Percentiles rank a stretch among this genome's conserved stretches.
phyloP scores from a whole-genome alignment of 2,113 vertebrate species.

The Haliaeetus leucogaster region DNA sequence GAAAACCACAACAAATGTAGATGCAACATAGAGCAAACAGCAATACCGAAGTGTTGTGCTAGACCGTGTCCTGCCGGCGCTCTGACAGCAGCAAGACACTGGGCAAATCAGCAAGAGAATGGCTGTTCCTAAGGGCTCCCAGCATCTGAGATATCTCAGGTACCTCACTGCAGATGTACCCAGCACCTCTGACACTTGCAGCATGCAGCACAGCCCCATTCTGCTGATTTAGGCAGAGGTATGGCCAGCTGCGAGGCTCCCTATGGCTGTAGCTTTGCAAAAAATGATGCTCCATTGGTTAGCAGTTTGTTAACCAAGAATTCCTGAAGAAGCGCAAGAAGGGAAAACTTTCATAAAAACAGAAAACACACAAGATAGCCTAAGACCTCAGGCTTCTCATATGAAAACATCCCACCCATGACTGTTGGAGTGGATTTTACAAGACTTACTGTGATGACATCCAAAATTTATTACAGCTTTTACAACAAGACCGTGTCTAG shows the following conservation, averaged over 20 bases:
- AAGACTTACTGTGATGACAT: conserved; percentile 39
- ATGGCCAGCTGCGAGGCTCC: background rate
- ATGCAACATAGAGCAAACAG: background rate
- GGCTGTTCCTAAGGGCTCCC: background rate
- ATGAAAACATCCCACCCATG: background rate
- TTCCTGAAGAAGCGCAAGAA: background rate
- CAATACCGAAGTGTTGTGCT: fast-evolving
- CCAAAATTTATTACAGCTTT: conserved; percentile 54
- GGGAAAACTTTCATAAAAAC: background rate
- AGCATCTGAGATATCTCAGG: background rate
- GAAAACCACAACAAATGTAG: background rate
- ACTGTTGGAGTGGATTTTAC: conserved; percentile 22
- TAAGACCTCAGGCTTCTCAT: background rate
- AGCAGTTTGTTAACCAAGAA: background rate
- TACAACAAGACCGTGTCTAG: conserved; percentile 8
- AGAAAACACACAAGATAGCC: background rate
- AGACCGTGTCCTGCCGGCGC: background rate
- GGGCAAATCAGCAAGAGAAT: background rate
- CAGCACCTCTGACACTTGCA: background rate
- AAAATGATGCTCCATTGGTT: background rate
- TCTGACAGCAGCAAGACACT: fast-evolving
- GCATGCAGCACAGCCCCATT: background rate
- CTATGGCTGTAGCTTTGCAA: background rate
- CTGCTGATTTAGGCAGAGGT: background rate
- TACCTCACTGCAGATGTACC: background rate